Percentiles rank a stretch among this genome's conserved stretches.
Evolutionary conservation across 2,888 invertebrate species (phyloP).

Genomic region (Lottia gigantea): DNA sequence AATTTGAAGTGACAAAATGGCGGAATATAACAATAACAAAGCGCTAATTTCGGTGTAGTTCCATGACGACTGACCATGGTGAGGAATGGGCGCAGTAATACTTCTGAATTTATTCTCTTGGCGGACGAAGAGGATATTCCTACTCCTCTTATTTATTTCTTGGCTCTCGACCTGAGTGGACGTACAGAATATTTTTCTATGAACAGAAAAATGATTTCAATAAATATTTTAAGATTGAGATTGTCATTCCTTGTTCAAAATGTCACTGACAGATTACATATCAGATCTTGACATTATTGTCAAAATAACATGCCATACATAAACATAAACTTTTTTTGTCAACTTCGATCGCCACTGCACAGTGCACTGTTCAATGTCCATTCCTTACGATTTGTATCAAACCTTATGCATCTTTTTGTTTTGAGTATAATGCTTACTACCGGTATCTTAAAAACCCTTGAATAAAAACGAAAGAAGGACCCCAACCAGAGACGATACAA

Average conservation of each 20-base stretch:
- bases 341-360: too few species aligned
- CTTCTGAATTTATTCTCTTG: constrained; percentile 34
- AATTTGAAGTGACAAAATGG: not conserved
- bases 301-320: too few species aligned
- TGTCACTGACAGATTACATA: not conserved
- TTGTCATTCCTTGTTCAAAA: not conserved
- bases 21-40: constrained; percentile 2
- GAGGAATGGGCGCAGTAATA: constrained; percentile 47
- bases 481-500: too few species aligned
- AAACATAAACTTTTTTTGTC: too few species aligned
- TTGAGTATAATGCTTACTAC: too few species aligned
- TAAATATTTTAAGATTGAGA: not conserved
- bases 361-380: too few species aligned
- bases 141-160: constrained; percentile 33
- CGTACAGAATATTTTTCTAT: not conserved
- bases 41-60: constrained; percentile 37
- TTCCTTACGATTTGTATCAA: too few species aligned
- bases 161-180: not conserved
- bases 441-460: too few species aligned
- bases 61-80: constrained; percentile 31
- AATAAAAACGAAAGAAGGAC: too few species aligned
- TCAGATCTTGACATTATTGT: not conserved
- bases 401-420: too few species aligned
- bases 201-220: constrained; percentile 2
- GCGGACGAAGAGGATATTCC: constrained; percentile 39